Conservation (phyloP, 1,140 invertebrate genomes). For the Anoplophora glabripennis region DNA sequence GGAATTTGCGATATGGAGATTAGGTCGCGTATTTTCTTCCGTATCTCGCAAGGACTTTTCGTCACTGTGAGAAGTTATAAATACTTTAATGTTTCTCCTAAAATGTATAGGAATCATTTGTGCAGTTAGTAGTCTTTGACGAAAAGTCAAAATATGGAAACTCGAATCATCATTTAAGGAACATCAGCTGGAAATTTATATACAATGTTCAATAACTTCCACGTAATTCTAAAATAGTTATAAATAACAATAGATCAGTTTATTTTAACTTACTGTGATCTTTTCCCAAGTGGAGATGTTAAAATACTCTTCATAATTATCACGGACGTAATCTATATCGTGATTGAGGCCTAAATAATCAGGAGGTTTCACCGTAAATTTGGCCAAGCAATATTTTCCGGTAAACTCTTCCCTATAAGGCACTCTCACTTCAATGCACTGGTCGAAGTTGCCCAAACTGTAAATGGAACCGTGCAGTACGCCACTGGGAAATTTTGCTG, state of each 20-base stretch:
- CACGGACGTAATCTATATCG: not conserved
- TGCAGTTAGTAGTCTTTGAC: too few species aligned
- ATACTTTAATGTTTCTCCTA: too few species aligned
- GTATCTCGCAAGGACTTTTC: too few species aligned
- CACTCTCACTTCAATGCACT: conserved; percentile 21
- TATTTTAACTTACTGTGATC: conserved; percentile 23
- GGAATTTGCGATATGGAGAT: too few species aligned
- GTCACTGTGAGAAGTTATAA: too few species aligned
- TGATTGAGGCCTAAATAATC: not conserved
- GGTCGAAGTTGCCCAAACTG: conserved; percentile 31
- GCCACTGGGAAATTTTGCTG: conserved; percentile 30
- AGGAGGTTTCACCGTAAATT: conserved; percentile 15
- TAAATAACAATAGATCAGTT: too few species aligned
- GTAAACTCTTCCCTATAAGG: conserved; percentile 6
- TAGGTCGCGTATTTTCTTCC: too few species aligned
- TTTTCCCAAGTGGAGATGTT: conserved; percentile 24
- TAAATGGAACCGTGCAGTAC: conserved; percentile 25
- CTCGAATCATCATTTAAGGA: too few species aligned
- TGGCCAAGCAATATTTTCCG: conserved; percentile 25
- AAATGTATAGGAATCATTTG: not conserved
- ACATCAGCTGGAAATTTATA: too few species aligned
- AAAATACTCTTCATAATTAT: conserved; percentile 13
- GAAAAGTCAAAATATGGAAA: too few species aligned
- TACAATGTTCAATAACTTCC: too few species aligned
- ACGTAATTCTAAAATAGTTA: too few species aligned